phyloP scores from a whole-genome alignment of 2,888 invertebrate species.

The Amiota communis region DNA sequence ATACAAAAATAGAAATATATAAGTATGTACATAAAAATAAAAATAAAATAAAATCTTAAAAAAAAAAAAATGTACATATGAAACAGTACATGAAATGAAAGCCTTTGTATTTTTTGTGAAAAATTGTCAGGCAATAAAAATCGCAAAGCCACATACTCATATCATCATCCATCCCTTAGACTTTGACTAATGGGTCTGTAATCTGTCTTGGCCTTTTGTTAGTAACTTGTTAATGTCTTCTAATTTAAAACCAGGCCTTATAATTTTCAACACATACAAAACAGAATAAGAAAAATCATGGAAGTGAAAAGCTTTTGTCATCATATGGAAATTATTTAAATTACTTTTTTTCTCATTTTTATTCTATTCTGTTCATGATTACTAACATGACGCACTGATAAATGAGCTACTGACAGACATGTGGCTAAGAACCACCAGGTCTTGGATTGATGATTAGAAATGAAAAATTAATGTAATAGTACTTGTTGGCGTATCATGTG shows the following conservation, averaged over 20 bases:
- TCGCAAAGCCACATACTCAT: not conserved
- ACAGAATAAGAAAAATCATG: not conserved
- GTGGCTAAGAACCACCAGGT: not conserved
- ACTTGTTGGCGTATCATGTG: too few relatives aligned
- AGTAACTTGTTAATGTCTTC: constrained; percentile 58
- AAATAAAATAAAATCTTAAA: too few relatives aligned
- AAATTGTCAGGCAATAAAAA: constrained; percentile 23
- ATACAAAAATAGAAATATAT: too few relatives aligned
- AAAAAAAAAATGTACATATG: constrained; percentile 11
- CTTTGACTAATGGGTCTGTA: constrained; percentile 59
- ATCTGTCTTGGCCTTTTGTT: constrained; percentile 58
- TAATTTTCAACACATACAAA: not conserved
- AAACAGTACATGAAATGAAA: not conserved
- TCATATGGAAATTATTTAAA: constrained; percentile 58
- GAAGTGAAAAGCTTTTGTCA: constrained; percentile 42
- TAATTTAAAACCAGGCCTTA: constrained; percentile 37
- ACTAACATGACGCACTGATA: constrained; percentile 40
- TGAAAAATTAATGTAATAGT: constrained; percentile 51
- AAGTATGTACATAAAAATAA: too few relatives aligned
- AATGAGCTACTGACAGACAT: constrained; percentile 21
- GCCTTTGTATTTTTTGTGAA: not conserved
- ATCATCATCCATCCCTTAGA: constrained; percentile 2
- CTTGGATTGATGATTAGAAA: constrained; percentile 14
- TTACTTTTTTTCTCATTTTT: constrained; percentile 31
- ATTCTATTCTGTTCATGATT: too few relatives aligned